phyloP scores from a whole-genome alignment of 2,888 invertebrate species.

The Sinotaia quadrata region DNA sequence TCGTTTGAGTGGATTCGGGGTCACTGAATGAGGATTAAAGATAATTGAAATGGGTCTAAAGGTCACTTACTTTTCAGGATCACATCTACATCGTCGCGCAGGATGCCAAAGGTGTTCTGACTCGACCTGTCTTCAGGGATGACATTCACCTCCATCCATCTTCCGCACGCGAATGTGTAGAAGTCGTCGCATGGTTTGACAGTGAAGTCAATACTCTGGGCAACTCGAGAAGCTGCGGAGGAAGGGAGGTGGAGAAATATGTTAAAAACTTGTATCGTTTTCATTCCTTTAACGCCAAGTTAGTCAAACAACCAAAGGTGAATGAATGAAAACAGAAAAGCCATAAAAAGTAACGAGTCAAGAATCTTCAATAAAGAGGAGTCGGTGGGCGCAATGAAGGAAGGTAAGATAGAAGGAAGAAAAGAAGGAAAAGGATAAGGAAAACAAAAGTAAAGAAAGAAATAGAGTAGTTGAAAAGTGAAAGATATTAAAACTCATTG shows the following conservation, averaged over 20 bases:
- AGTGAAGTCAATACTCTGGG: constrained; percentile 83
- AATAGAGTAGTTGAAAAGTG: background rate
- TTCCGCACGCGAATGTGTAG: constrained; percentile 88
- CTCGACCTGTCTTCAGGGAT: constrained; percentile 88
- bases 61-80: constrained; percentile 79
- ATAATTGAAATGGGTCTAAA: background rate
- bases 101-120: constrained; percentile 87
- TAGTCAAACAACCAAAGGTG: background rate
- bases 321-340: background rate
- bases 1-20: too few relatives aligned
- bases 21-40: too few relatives aligned
- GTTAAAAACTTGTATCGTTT: background rate
- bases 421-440: background rate
- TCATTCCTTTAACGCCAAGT: too few relatives aligned
- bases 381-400: too few relatives aligned
- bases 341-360: too few relatives aligned
- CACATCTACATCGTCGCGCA: constrained; percentile 86
- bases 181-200: constrained; percentile 87
- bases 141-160: constrained; percentile 87
- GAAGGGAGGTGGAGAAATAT: background rate
- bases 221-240: constrained; percentile 80
- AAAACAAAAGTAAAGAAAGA: background rate
- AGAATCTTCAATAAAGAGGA: background rate
- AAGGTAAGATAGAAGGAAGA: background rate
- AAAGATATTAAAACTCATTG: too few relatives aligned